Percentiles rank a stretch among this genome's conserved stretches.
Evolutionary conservation across 2,797 vertebrate genomes (phyloP).

Genomic region (Anguilla obscura): DNA sequence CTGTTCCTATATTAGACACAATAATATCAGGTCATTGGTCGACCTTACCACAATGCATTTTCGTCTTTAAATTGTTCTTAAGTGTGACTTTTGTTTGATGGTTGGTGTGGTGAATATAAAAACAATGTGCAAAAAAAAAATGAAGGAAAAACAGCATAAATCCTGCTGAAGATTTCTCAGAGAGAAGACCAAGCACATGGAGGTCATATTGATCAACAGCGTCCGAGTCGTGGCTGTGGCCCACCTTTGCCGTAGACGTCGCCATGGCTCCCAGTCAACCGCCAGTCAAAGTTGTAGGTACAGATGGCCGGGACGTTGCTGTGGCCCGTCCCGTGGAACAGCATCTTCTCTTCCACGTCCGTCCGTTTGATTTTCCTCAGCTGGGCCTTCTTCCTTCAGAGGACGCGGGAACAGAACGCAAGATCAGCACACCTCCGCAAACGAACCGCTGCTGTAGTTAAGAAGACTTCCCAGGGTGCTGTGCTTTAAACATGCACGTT

Average conservation of each 20-base stretch:
- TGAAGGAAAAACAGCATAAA: neutral
- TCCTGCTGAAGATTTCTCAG: neutral
- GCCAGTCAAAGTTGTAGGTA: conserved; percentile 97
- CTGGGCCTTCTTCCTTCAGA: conserved; percentile 89
- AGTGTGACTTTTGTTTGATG: neutral
- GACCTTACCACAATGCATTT: neutral
- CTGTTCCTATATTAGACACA: neutral
- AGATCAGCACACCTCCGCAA: neutral
- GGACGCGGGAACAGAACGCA: conserved; percentile 37
- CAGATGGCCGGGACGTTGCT: conserved; percentile 96
- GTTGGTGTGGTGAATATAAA: neutral
- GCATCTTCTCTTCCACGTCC: conserved; percentile 90
- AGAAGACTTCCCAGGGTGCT: neutral
- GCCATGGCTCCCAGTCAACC: conserved; percentile 92
- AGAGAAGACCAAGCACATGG: neutral
- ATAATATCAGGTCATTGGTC: neutral
- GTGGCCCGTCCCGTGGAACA: conserved; percentile 94
- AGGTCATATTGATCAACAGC: neutral
- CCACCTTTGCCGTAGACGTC: conserved; percentile 94
- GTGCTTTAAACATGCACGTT: neutral
- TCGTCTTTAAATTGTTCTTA: neutral
- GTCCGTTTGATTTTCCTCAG: conserved; percentile 87
- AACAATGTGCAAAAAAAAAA: neutral
- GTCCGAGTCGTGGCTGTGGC: neutral
- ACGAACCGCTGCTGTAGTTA: neutral